These are phyloP conservation scores for Sphyrna mokarran DNA, from an alignment of 2,113 vertebrate genomes.

Conservation along the genomic window DNA sequence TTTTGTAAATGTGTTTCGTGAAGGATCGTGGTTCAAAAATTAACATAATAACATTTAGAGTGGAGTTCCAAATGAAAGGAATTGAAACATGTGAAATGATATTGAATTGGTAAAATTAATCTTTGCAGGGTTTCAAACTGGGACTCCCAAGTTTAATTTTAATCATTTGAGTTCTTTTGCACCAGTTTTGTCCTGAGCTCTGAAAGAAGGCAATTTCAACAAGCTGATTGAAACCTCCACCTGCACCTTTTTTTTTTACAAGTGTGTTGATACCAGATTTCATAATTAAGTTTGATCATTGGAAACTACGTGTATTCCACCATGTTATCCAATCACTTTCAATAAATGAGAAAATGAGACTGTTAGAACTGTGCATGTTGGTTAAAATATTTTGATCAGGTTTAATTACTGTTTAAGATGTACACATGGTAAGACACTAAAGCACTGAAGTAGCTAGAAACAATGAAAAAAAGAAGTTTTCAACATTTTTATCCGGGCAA, in stretches of 20 bases:
- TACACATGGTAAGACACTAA: background rate
- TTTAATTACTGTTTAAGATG: background rate
- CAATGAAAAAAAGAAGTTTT: background rate
- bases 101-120: background rate
- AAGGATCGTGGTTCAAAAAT: background rate
- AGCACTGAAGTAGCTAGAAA: background rate
- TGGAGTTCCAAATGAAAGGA: background rate
- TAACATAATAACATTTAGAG: background rate
- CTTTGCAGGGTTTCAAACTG: background rate
- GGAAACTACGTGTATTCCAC: background rate
- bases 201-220: background rate
- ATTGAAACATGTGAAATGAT: background rate
- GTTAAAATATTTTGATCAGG: background rate
- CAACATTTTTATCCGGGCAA: background rate
- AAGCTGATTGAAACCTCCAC: background rate
- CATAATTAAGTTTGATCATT: background rate
- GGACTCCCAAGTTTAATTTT: background rate
- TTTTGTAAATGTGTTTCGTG: background rate
- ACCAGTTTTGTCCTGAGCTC: background rate
- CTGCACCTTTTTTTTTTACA: background rate
- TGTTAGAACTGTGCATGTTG: background rate
- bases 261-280: background rate
- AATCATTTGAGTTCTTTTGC: background rate
- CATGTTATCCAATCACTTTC: background rate
- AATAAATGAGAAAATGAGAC: background rate